These are phyloP conservation scores for Tolmerus cingulatus DNA, from an alignment of 2,888 invertebrate species.

Conservation along the genomic window DNA sequence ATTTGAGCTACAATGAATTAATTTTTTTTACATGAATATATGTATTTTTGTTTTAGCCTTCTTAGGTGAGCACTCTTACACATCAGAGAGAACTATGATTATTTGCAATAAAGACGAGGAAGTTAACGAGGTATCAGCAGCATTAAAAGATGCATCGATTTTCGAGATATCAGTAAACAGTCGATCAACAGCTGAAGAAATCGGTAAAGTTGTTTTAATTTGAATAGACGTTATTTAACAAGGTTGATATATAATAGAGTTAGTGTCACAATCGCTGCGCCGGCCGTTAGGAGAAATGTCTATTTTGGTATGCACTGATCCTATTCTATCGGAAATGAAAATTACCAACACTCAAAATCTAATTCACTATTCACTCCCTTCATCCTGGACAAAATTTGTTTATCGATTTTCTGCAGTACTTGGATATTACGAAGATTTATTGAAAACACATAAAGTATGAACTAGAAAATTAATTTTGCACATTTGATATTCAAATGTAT, in stretches of 20 bases:
- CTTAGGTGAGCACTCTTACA: constrained; percentile 63
- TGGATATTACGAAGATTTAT: constrained; percentile 66
- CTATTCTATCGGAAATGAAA: constrained; percentile 69
- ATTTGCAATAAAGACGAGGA: constrained; percentile 70
- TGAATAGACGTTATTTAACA: not conserved
- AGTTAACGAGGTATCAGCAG: constrained; percentile 61
- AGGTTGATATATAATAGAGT: constrained; percentile 31
- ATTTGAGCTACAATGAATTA: too few species aligned
- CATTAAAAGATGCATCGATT: constrained; percentile 51
- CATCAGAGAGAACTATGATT: constrained; percentile 68
- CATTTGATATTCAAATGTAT: not conserved
- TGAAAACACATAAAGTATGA: constrained; percentile 45
- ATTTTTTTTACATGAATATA: too few species aligned
- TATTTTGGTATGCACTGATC: constrained; percentile 75
- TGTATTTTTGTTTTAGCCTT: constrained; percentile 62
- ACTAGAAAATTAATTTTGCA: not conserved
- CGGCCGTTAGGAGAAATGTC: constrained; percentile 52
- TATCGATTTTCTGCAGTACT: constrained; percentile 74
- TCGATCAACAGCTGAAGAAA: constrained; percentile 41
- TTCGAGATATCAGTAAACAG: constrained; percentile 19
- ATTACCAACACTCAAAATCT: constrained; percentile 73
- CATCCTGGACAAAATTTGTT: constrained; percentile 72
- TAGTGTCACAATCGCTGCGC: constrained; percentile 22
- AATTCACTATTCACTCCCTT: constrained; percentile 76
- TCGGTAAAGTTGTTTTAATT: constrained; percentile 18